Percentiles rank a stretch among this genome's conserved stretches.
Conservation (phyloP, 2,113 vertebrate genomes). For the Elachura formosa region DNA sequence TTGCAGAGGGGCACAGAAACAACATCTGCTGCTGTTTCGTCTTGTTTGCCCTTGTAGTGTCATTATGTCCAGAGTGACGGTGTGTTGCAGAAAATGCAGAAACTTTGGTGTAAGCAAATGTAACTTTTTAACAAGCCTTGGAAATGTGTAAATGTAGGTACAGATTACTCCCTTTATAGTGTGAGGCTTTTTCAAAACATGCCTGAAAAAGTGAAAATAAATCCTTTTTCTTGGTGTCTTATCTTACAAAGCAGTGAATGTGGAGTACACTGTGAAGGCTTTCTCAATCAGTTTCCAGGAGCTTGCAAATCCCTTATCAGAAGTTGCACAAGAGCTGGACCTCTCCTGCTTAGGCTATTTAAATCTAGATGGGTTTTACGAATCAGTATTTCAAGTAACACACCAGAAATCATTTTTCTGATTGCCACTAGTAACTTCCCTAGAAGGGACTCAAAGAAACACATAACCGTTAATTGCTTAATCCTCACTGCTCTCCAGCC, state of each 20-base stretch:
- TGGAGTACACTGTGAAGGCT: neutral
- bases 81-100: neutral
- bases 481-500: neutral
- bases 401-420: neutral
- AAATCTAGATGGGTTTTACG: neutral
- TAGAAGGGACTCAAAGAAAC: neutral
- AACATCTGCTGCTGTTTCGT: conserved; percentile 33
- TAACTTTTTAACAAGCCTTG: conserved; percentile 1
- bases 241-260: neutral
- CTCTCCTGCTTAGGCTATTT: neutral
- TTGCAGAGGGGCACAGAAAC: neutral
- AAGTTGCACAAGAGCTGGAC: neutral
- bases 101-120: neutral
- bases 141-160: neutral
- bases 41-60: neutral
- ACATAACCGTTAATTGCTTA: neutral
- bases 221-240: neutral
- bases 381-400: neutral
- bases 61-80: neutral
- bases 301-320: neutral
- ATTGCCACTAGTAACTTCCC: neutral
- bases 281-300: neutral
- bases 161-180: neutral
- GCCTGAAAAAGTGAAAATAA: neutral
- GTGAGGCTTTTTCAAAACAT: neutral